Percentiles rank a stretch among this genome's conserved stretches.
Conservation (phyloP, 2,888 invertebrate species). For the Apodemia zela region DNA sequence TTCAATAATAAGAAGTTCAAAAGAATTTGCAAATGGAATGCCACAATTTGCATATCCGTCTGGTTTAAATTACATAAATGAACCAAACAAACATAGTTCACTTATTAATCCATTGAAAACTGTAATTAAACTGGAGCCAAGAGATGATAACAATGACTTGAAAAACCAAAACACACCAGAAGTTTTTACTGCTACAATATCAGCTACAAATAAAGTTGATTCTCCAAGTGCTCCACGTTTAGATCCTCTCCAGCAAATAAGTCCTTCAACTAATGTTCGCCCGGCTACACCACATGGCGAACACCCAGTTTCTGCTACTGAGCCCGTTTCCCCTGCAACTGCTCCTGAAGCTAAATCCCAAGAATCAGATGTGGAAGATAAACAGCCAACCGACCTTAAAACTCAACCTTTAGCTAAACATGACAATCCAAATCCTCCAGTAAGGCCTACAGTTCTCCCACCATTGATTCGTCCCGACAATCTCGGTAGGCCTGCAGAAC, state of each 20-base stretch:
- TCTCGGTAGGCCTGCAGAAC: conserved; percentile 61
- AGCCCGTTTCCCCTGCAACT: conserved; percentile 70
- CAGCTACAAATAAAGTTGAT: conserved; percentile 64
- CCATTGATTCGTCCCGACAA: conserved; percentile 65
- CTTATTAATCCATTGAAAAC: conserved; percentile 72
- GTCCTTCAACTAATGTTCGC: conserved; percentile 56
- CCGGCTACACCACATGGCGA: conserved; percentile 68
- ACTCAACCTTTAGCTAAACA: conserved; percentile 60
- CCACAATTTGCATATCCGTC: conserved; percentile 63
- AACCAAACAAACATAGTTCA: conserved; percentile 65
- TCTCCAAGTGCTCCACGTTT: conserved; percentile 64
- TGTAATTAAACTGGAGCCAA: conserved; percentile 73
- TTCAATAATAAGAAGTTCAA: conserved; percentile 66
- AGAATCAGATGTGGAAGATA: conserved; percentile 66
- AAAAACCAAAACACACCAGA: conserved; percentile 72
- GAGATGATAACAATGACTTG: conserved; percentile 70
- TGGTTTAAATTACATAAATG: conserved; percentile 62
- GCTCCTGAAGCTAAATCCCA: conserved; percentile 61
- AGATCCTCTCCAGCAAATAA: conserved; percentile 66
- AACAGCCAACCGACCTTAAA: conserved; percentile 70
- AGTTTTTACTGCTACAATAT: conserved; percentile 74
- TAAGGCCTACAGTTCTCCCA: conserved; percentile 59
- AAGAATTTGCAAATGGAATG: conserved; percentile 63
- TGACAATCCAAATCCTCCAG: conserved; percentile 48
- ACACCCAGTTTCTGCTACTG: conserved; percentile 61